Base-by-base conservation (phyloP, 2,113 vertebrate genomes). In the Ibidorhyncha struthersii region DNA sequence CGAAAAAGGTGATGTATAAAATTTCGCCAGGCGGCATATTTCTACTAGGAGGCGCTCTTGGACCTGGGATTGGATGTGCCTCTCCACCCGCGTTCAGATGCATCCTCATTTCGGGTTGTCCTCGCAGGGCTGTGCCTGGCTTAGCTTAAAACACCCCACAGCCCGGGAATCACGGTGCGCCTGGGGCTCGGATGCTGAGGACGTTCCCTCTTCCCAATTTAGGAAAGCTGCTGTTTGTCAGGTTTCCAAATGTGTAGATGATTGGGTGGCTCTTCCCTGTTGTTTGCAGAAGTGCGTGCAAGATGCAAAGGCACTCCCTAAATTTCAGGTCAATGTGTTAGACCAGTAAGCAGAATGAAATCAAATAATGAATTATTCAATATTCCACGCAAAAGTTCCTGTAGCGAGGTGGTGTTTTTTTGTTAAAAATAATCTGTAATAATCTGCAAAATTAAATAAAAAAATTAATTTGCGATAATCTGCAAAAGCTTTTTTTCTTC, bases 121-220 rank as follows among this genome's bases (percentile, higher is more conserved):
- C 15, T 63, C 18, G 2, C 0, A 25, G 17, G 12, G 9, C 30
- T 71, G 22, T 32, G 29, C 0, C 0, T 22, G 70, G 13, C 26
- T 77, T 40, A 55, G 38, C 23, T 67, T 45, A 18, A 63, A 67
- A 12, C 7, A 8, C 21, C 12, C 32, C 34, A 7, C 20, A 82
- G 50, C 74, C 55, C 27, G 18, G 40, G 73, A 47, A 25, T 26
- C 45, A 13, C 12, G 3, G 6, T 8, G 53, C 1, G 2, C 25
- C 63, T 40, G 69, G 17, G 11, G 14, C 56, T 86, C 47, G 2
- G 58, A 20, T 41, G 50, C 50, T 66, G 59, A 47, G 73, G 49
- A 43, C 43, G 2, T 47, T 77, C 43, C 53, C 18, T 69, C 52
- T 61, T 84, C 32, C 53, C 40, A 41, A 2, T 29, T 59, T 50